These are phyloP conservation scores for Calephelis perditalis DNA, from an alignment of 2,888 invertebrate species.

Conservation along the genomic window DNA sequence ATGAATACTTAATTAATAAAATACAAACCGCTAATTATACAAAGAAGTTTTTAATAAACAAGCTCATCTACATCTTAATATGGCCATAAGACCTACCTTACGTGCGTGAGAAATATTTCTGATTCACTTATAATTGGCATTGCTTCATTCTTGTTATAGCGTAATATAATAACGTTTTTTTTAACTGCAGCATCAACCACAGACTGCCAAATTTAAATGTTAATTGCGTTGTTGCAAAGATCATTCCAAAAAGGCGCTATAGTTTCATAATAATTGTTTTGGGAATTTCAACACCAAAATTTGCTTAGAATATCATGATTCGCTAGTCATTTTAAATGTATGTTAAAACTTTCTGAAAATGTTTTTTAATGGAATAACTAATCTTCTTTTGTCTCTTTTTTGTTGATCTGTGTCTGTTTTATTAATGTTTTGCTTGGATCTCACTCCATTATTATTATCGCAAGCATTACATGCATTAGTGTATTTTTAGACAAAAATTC, in stretches of 20 bases:
- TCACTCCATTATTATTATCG: too few relatives aligned
- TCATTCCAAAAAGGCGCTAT: neutral
- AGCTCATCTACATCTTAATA: conserved; percentile 7
- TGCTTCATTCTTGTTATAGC: conserved; percentile 29
- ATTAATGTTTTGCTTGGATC: too few relatives aligned
- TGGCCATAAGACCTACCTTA: conserved; percentile 17
- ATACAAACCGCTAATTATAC: neutral
- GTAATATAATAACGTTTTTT: conserved; percentile 11
- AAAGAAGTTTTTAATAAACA: conserved; percentile 8
- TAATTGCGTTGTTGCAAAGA: conserved; percentile 2
- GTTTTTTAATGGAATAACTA: too few relatives aligned
- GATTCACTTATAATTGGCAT: conserved; percentile 32
- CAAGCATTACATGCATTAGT: too few relatives aligned
- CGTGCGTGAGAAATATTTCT: conserved; percentile 29
- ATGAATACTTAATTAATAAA: neutral
- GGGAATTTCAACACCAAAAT: too few relatives aligned
- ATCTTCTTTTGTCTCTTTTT: too few relatives aligned
- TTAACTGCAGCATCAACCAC: conserved; percentile 12
- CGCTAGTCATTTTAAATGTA: too few relatives aligned
- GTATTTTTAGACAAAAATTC: too few relatives aligned
- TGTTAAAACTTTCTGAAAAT: too few relatives aligned
- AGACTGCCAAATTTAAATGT: conserved; percentile 3
- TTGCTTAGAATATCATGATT: too few relatives aligned
- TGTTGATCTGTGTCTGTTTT: too few relatives aligned
- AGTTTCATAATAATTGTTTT: conserved; percentile 6